A percentile compares a stretch with the other conserved stretches of the same genome.
phyloP scores from a whole-genome alignment of 2,797 vertebrate species.

The Myotis vivesi region DNA sequence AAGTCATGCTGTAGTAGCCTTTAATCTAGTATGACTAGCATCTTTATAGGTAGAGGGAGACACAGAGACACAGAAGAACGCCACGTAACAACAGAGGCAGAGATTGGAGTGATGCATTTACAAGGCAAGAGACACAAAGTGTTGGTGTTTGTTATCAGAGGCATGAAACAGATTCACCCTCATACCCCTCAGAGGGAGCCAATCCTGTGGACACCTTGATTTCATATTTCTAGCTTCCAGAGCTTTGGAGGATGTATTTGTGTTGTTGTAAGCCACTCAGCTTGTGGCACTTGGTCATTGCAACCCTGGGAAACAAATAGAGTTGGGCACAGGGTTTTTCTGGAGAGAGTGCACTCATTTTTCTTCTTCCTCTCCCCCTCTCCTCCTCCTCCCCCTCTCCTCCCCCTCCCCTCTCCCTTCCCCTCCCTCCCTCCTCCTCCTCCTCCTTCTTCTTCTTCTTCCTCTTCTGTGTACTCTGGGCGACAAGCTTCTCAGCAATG shows the following conservation, averaged over 20 bases:
- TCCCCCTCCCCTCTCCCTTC: fast-evolving
- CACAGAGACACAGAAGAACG: not conserved
- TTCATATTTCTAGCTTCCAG: not conserved
- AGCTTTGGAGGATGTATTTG: not conserved
- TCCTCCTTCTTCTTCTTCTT: no score
- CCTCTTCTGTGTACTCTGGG: not conserved
- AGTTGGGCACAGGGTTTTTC: not conserved
- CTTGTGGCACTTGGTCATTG: not conserved
- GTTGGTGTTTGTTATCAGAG: not conserved
- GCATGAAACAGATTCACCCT: not conserved
- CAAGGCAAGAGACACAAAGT: not conserved
- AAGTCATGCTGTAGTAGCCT: not conserved
- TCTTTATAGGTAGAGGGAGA: not conserved
- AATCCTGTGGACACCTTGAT: not conserved
- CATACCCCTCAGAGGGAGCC: not conserved
- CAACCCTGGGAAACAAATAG: not conserved
- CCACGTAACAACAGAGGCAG: not conserved
- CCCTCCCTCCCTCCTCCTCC: fast-evolving
- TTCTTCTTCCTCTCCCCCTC: no score
- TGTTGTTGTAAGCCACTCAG: not conserved
- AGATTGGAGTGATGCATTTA: not conserved
- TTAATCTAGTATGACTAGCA: not conserved
- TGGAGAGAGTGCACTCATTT: not conserved
- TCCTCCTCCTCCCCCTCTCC: fast-evolving
- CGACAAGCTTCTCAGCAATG: not conserved